Evolutionary conservation across 2,113 vertebrate species (phyloP).

Genomic region (Nothoprocta perdicaria): DNA sequence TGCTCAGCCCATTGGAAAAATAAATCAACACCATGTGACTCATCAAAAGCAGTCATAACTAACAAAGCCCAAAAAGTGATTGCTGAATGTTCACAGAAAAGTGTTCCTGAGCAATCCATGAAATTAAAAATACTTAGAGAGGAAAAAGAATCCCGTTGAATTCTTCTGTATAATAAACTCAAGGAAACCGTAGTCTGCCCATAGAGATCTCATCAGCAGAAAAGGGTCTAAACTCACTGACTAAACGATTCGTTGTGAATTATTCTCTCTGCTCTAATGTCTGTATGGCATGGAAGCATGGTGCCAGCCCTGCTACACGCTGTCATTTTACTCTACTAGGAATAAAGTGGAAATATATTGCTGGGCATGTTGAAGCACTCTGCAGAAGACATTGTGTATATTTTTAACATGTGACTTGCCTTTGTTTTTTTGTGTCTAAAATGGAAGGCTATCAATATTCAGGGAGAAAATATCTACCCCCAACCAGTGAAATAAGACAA

Average conservation of each 20-base stretch:
- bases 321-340: conserved; percentile 66
- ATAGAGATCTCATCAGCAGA: conserved; percentile 45
- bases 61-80: conserved; percentile 40
- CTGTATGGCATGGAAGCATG: conserved; percentile 52
- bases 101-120: conserved; percentile 14
- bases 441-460: conserved; percentile 10
- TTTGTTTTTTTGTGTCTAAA: conserved; percentile 44
- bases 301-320: conserved; percentile 46
- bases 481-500: conserved; percentile 7
- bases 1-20: not conserved
- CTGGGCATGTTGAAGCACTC: conserved; percentile 57
- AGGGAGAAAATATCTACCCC: conserved; percentile 35
- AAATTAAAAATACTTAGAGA: conserved; percentile 51
- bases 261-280: conserved; percentile 61
- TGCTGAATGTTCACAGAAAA: conserved; percentile 37
- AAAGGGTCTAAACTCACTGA: conserved; percentile 63
- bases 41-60: conserved; percentile 49
- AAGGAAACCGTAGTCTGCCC: conserved; percentile 59
- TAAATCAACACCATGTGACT: conserved; percentile 59
- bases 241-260: conserved; percentile 65
- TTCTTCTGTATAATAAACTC: conserved; percentile 58
- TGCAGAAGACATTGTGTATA: conserved; percentile 49
- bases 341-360: conserved; percentile 59
- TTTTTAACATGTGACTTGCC: conserved; percentile 51
- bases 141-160: conserved; percentile 49